Conservation (phyloP, 2,113 vertebrate species). For the Rhinolophus sinicus region DNA sequence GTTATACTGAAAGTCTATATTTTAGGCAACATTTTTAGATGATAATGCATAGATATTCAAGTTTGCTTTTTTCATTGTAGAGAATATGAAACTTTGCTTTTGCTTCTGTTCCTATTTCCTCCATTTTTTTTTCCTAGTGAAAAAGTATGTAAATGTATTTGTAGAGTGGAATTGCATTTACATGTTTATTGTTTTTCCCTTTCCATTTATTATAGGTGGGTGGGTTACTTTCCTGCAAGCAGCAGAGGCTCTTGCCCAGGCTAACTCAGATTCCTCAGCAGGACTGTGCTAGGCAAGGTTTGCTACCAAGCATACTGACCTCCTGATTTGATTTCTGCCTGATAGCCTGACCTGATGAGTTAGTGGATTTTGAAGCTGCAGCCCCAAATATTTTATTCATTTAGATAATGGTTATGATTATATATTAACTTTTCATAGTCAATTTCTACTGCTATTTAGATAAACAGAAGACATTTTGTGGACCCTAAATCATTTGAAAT, state of each 20-base stretch:
- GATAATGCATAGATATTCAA: neutral
- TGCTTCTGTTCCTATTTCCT: slow-evolving; percentile 58
- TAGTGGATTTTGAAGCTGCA: slow-evolving; percentile 3
- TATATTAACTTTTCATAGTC: neutral
- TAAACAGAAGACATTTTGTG: neutral
- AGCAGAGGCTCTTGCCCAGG: slow-evolving; percentile 6
- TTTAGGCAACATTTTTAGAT: slow-evolving; percentile 43
- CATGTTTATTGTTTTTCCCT: slow-evolving; percentile 78
- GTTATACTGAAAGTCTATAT: slow-evolving; percentile 61
- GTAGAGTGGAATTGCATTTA: slow-evolving; percentile 73
- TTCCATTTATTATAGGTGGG: slow-evolving; percentile 69
- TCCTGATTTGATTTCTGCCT: neutral
- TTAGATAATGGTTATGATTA: neutral
- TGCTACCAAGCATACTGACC: neutral
- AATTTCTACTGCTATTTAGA: neutral
- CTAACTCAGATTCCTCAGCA: neutral
- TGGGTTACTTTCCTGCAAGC: slow-evolving; percentile 35
- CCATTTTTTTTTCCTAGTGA: slow-evolving; percentile 63
- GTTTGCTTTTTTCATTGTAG: slow-evolving; percentile 67
- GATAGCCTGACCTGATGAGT: neutral
- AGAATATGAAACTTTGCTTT: slow-evolving; percentile 44
- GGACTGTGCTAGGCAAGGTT: neutral
- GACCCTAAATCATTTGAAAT: neutral
- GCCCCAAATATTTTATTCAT: neutral
- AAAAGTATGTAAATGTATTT: slow-evolving; percentile 73